These are phyloP conservation scores for Nudaria mundana DNA, from an alignment of 2,888 invertebrate species.

Conservation along the genomic window DNA sequence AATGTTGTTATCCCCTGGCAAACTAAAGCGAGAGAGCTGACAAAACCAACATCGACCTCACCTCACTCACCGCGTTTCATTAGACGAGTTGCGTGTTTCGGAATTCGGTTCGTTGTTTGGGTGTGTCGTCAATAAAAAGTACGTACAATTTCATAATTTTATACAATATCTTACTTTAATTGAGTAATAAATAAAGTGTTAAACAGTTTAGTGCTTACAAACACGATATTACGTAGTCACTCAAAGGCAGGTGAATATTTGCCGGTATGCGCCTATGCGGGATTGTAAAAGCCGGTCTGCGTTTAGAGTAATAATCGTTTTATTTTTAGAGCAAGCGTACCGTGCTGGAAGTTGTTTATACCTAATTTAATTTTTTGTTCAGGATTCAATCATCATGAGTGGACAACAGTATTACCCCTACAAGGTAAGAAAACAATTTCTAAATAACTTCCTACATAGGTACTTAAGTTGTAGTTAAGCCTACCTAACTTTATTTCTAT, in stretches of 20 bases:
- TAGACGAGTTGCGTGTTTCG: conserved; percentile 46
- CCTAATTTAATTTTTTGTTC: conserved; percentile 42
- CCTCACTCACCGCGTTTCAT: conserved; percentile 47
- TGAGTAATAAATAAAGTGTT: conserved; percentile 8
- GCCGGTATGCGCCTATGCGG: conserved; percentile 32
- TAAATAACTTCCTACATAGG: conserved; percentile 22
- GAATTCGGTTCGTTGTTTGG: conserved; percentile 61
- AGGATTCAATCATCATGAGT: conserved; percentile 83
- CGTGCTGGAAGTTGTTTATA: conserved; percentile 43
- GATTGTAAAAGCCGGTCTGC: conserved; percentile 52
- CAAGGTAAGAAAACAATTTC: conserved; percentile 84
- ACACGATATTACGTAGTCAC: conserved; percentile 14
- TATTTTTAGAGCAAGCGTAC: conserved; percentile 61
- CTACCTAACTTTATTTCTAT: conserved; percentile 22
- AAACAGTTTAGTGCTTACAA: conserved; percentile 13
- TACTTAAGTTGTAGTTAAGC: neutral
- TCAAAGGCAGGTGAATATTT: conserved; percentile 19
- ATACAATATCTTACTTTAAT: conserved; percentile 9
- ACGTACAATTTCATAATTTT: conserved; percentile 44
- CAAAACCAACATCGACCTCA: conserved; percentile 61
- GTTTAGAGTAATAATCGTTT: conserved; percentile 43
- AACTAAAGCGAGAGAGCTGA: conserved; percentile 70
- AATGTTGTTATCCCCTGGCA: conserved; percentile 48
- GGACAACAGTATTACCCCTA: conserved; percentile 93
- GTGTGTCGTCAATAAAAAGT: conserved; percentile 68